Percentiles rank a stretch among this genome's conserved stretches.
Conservation (phyloP, 2,888 invertebrate species). For the Elmis aenea region DNA sequence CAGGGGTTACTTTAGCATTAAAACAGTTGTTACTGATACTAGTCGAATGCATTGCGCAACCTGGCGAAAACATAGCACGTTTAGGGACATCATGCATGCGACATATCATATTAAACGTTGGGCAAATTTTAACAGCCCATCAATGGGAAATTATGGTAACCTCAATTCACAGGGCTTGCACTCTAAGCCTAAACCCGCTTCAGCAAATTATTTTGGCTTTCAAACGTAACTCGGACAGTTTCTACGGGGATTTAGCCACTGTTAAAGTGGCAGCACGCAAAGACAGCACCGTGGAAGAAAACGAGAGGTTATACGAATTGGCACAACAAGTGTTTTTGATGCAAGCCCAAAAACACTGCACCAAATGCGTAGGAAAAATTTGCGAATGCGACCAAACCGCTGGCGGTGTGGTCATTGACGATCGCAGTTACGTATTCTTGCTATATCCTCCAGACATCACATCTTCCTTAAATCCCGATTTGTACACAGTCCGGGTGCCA, state of each 20-base stretch:
- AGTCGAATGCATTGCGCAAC: conserved; percentile 86
- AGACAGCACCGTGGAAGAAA: conserved; percentile 80
- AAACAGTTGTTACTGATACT: conserved; percentile 81
- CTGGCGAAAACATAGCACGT: conserved; percentile 83
- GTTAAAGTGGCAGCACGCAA: conserved; percentile 90
- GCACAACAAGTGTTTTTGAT: conserved; percentile 84
- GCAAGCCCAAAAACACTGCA: conserved; percentile 42
- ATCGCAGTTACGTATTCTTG: conserved; percentile 84
- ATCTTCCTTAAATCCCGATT: conserved; percentile 66
- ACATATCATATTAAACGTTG: conserved; percentile 78
- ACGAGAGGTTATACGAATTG: conserved; percentile 78
- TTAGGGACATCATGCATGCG: conserved; percentile 89
- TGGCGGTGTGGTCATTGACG: conserved; percentile 60
- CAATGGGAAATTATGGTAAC: conserved; percentile 86
- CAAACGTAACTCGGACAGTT: conserved; percentile 86
- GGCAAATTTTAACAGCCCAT: conserved; percentile 70
- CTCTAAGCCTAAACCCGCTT: conserved; percentile 80
- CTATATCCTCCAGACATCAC: conserved; percentile 73
- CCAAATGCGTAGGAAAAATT: conserved; percentile 39
- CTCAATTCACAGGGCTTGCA: conserved; percentile 77
- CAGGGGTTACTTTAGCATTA: conserved; percentile 70
- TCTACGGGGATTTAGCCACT: conserved; percentile 87
- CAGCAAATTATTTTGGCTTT: conserved; percentile 87
- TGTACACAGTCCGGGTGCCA: conserved; percentile 78
- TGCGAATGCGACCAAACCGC: conserved; percentile 44